These are phyloP conservation scores for Zoroaster sp. DNA, from an alignment of 53 echinoderm and acorn worm species.

Conservation along the genomic window DNA sequence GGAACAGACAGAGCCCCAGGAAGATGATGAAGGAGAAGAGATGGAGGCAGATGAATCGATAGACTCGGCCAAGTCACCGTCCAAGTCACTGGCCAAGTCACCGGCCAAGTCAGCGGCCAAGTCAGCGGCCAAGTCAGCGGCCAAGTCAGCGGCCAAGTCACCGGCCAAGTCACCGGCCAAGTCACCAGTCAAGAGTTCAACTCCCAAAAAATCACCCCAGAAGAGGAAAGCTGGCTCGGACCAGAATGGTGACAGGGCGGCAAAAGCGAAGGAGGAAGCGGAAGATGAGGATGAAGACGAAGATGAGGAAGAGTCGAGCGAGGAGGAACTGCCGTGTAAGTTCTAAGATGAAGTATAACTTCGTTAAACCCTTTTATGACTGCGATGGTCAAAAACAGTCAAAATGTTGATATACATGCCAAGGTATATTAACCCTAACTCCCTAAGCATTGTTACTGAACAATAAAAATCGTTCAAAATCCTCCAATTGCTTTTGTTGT, in stretches of 20 bases:
- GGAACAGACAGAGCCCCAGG: background rate
- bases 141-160: background rate
- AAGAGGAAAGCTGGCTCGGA: constrained; percentile 49
- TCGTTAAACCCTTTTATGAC: no score
- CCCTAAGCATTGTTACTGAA: no score
- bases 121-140: background rate
- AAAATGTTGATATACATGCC: no score
- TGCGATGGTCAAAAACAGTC: no score
- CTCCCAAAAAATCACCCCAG: constrained; percentile 42
- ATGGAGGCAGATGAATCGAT: constrained; percentile 8
- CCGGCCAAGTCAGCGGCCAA: background rate
- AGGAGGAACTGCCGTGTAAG: constrained; percentile 68
- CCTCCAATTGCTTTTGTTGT: no score
- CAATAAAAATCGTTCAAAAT: no score
- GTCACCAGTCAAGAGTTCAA: background rate
- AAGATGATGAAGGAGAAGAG: background rate
- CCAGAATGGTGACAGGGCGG: constrained; percentile 5
- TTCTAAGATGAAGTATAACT: background rate
- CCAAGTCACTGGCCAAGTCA: background rate
- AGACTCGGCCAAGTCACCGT: background rate
- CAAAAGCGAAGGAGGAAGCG: constrained; percentile 1
- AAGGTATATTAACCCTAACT: no score
- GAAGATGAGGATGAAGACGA: constrained; percentile 59
- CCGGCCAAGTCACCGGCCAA: constrained; percentile 11
- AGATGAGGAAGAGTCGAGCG: constrained; percentile 51